These are phyloP conservation scores for Xenentodon cancila DNA, from an alignment of 2,797 vertebrate genomes.

Conservation along the genomic window DNA sequence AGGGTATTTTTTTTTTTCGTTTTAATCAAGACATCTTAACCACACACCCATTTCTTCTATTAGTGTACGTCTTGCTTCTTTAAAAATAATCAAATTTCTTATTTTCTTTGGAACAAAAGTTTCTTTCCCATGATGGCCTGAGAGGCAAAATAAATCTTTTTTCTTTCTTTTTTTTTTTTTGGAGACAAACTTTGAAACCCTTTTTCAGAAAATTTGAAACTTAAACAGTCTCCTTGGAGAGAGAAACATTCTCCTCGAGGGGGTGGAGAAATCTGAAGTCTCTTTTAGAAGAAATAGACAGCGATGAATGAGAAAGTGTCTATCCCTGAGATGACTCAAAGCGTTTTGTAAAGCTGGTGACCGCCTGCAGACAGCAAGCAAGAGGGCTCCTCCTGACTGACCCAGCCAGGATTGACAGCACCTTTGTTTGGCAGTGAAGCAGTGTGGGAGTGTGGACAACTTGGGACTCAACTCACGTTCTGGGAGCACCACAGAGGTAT, in stretches of 20 bases:
- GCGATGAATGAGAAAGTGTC: constrained; percentile 1
- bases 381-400: constrained; percentile 20
- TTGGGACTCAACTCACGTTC: constrained; percentile 59
- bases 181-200: constrained; percentile 7
- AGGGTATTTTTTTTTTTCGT: too few species aligned
- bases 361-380: constrained; percentile 14
- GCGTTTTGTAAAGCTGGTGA: constrained; percentile 21
- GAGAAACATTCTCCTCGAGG: not conserved
- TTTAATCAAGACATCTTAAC: too few species aligned
- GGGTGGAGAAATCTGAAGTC: constrained; percentile 12
- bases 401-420: constrained; percentile 34
- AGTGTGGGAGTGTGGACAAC: constrained; percentile 41
- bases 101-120: too few species aligned
- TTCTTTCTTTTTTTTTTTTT: too few species aligned
- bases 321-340: not conserved
- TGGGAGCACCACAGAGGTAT: constrained; percentile 32
- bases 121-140: too few species aligned
- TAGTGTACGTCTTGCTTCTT: too few species aligned
- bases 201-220: not conserved
- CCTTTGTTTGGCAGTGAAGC: constrained; percentile 47
- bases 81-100: too few species aligned
- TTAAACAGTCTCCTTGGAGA: constrained; percentile 10
- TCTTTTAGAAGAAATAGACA: constrained; percentile 10
- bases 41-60: too few species aligned
- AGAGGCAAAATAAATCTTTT: not conserved